Percentiles rank a stretch among this genome's conserved stretches.
Conservation (phyloP, 2,888 invertebrate species). For the Pteria penguin region DNA sequence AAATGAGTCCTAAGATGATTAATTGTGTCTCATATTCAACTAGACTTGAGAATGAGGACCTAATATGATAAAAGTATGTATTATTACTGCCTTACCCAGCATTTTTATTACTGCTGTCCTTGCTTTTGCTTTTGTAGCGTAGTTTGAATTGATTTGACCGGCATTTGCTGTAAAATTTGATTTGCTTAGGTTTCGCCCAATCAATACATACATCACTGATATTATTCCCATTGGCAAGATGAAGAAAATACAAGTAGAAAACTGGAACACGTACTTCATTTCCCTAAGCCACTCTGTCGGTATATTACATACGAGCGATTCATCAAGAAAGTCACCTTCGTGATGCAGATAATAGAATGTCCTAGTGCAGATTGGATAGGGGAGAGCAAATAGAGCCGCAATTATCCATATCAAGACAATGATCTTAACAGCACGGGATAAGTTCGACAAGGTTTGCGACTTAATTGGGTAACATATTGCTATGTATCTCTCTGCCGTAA, state of each 20-base stretch:
- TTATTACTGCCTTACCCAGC: slow-evolving; percentile 74
- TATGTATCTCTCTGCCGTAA: slow-evolving; percentile 92
- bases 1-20: no score
- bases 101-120: slow-evolving; percentile 70
- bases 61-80: not conserved
- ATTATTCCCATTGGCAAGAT: slow-evolving; percentile 87
- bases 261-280: slow-evolving; percentile 84
- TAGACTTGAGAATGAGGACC: no score
- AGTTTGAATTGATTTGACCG: slow-evolving; percentile 7
- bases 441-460: slow-evolving; percentile 90
- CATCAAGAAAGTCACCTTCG: slow-evolving; percentile 47
- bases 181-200: slow-evolving; percentile 66
- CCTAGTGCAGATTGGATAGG: slow-evolving; percentile 74
- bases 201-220: slow-evolving; percentile 85
- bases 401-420: slow-evolving; percentile 92
- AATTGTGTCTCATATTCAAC: no score
- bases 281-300: slow-evolving; percentile 55
- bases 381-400: slow-evolving; percentile 86
- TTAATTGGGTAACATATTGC: slow-evolving; percentile 95
- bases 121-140: slow-evolving; percentile 39
- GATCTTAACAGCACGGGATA: slow-evolving; percentile 89
- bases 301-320: slow-evolving; percentile 73
- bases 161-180: slow-evolving; percentile 27
- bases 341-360: slow-evolving; percentile 63
- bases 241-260: slow-evolving; percentile 91